Base-by-base conservation (phyloP, 2,888 invertebrate species). In the Synergus japonicus region DNA sequence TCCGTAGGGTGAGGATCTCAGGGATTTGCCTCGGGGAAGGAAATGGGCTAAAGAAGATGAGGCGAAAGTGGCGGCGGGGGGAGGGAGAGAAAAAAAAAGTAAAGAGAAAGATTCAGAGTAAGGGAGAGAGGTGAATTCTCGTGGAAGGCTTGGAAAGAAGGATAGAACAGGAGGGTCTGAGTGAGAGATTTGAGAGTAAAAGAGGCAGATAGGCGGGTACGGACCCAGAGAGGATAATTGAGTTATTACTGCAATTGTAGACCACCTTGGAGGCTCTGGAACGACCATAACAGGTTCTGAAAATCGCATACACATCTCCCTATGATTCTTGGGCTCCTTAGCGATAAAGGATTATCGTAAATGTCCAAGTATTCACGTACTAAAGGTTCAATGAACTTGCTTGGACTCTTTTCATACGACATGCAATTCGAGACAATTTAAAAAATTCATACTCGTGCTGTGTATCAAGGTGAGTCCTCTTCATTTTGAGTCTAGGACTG, bases 181-280 rank as follows among this genome's bases (percentile, higher is more conserved):
- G 91, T 90, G 90, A 91, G 90, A 91, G 91, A 91, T 91, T 90
- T 89, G 89, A 91, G 91, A 91, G 91, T 89, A 90, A 91, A 91
- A 90, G 91, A 92, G 90, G 90, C 90, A 89, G 91, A 91, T 91
- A 91, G 91, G 91, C 89, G 91, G 91, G 89, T 90, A 90, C 90
- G 88, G 65, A 82, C 89, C 89, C 89, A 87, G 88, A 91, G 91
- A 91, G 91, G 92, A 92, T 92, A 92, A 92, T 92, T 92, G 92
- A 92, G 92, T 92, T 92, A 92, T 92, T 92, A 92, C 91, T 92
- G 91, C 92, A 92, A 92, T 92, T 92, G 92, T 92, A 92, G 92
- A 92, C 92, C 92, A 92, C 92, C 92, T 91, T 92, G 92, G 92
- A 89, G 90, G 90, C 89, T 88, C 87, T 88, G 88, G 89, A 90